phyloP scores from a whole-genome alignment of 2,113 vertebrate genomes.

The Falco punctatus region DNA sequence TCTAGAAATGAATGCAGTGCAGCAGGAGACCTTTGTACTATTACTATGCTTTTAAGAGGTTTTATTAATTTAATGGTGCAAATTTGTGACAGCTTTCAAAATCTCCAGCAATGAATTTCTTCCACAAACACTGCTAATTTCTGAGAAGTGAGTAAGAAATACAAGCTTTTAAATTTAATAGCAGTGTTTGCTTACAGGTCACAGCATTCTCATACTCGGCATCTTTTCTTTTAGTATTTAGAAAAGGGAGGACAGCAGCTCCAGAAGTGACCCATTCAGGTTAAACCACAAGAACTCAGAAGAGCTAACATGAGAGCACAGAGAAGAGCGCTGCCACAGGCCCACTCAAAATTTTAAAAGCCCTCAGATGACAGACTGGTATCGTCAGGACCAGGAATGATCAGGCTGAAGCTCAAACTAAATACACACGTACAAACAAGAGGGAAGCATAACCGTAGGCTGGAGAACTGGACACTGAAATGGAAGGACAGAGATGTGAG shows the following conservation, averaged over 20 bases:
- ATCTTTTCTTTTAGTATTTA: background rate
- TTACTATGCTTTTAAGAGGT: background rate
- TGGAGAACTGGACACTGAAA: background rate
- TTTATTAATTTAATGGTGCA: conserved; percentile 21
- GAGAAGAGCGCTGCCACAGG: background rate
- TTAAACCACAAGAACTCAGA: background rate
- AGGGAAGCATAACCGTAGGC: background rate
- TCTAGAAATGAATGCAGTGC: background rate
- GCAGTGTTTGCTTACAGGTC: background rate
- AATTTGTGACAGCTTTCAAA: background rate
- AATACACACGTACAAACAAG: background rate
- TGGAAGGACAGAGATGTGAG: background rate
- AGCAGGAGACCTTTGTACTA: background rate
- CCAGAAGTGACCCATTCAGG: background rate
- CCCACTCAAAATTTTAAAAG: background rate
- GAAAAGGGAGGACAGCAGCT: background rate
- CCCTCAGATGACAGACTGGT: background rate
- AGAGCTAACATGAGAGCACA: background rate
- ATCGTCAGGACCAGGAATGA: background rate
- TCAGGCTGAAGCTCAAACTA: background rate
- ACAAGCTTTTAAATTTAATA: background rate
- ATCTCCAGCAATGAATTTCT: background rate
- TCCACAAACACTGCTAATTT: background rate
- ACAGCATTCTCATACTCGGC: background rate
- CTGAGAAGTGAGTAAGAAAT: background rate